Conservation (phyloP, 2,113 vertebrate genomes). For the Myotis yumanensis region DNA sequence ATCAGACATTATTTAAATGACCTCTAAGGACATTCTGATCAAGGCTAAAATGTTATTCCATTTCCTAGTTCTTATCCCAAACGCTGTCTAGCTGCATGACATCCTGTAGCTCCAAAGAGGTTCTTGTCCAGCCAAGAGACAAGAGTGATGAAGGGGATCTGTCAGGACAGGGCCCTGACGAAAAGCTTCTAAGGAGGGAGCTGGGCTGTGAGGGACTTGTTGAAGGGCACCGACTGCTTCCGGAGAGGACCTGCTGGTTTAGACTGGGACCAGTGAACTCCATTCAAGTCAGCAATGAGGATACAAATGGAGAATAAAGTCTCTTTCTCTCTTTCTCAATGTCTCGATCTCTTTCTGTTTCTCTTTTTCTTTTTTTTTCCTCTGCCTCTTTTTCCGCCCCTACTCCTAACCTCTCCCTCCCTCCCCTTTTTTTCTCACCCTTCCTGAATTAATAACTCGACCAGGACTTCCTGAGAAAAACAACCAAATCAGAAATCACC, state of each 20-base stretch:
- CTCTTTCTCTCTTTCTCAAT: neutral
- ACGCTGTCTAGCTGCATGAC: neutral
- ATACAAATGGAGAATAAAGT: neutral
- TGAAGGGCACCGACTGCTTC: neutral
- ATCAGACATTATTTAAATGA: neutral
- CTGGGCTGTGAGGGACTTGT: neutral
- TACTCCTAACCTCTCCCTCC: no score
- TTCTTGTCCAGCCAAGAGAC: neutral
- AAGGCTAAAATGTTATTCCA: neutral
- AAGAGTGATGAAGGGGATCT: neutral
- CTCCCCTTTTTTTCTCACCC: neutral
- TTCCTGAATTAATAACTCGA: constrained; percentile 32
- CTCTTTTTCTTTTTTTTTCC: neutral
- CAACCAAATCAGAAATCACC: constrained; percentile 55
- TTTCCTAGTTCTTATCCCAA: neutral
- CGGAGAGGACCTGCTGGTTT: neutral
- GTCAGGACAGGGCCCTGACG: neutral
- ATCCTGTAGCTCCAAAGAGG: neutral
- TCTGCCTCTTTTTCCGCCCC: no score
- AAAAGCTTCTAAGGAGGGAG: neutral
- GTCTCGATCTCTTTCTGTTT: accelerated
- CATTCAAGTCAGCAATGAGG: neutral
- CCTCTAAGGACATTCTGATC: neutral
- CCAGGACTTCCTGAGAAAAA: constrained; percentile 62
- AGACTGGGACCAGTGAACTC: neutral